A percentile compares a stretch with the other conserved stretches of the same genome.
Conservation (phyloP, 2,888 invertebrate species). For the Hyppa rectilinea region DNA sequence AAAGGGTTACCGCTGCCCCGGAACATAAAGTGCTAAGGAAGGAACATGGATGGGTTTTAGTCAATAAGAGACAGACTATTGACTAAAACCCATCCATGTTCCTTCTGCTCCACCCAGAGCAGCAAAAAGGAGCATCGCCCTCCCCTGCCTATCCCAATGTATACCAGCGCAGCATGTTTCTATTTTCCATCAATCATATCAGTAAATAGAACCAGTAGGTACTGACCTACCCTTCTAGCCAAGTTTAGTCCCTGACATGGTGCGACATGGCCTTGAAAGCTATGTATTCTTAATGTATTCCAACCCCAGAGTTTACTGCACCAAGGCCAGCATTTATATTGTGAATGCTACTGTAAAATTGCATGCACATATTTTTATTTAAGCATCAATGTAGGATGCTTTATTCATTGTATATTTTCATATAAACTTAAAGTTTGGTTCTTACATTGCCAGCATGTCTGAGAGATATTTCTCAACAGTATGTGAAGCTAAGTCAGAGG, state of each 20-base stretch:
- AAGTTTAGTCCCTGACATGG: conserved; percentile 29
- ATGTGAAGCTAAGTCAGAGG: no score
- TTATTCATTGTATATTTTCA: conserved; percentile 6
- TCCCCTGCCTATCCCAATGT: no score
- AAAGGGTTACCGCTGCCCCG: no score
- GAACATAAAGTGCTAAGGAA: no score
- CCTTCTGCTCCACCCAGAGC: no score
- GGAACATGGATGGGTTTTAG: no score
- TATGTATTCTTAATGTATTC: conserved; percentile 35
- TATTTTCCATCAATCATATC: neutral
- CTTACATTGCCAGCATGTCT: no score
- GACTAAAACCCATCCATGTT: no score
- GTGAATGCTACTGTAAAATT: conserved; percentile 8
- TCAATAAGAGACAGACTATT: no score
- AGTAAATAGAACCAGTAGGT: neutral
- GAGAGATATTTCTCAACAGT: no score
- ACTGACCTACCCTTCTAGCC: conserved; percentile 26
- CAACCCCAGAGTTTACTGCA: conserved; percentile 13
- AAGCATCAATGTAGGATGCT: neutral
- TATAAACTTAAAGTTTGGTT: neutral
- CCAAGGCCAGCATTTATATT: conserved; percentile 28
- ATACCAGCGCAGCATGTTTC: no score
- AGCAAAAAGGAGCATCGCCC: no score
- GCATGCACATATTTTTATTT: conserved; percentile 9
- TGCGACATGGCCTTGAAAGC: conserved; percentile 11